A percentile compares a stretch with the other conserved stretches of the same genome.
These are phyloP conservation scores for Puntigrus tetrazona DNA, from an alignment of 2,113 vertebrate genomes.

Conservation along the genomic window DNA sequence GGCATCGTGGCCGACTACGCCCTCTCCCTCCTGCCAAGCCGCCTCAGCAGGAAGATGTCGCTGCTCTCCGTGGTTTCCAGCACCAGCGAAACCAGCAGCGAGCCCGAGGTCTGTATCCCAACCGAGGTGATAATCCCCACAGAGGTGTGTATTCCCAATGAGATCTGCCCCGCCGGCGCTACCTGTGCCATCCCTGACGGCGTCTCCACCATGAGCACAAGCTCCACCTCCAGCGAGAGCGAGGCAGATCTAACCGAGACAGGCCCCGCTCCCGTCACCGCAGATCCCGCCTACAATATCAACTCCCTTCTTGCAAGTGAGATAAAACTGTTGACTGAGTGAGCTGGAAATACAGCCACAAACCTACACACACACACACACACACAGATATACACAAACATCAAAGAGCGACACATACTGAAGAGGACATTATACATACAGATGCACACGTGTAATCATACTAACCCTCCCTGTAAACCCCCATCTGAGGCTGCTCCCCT, in stretches of 20 bases:
- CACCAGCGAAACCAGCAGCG: constrained; percentile 83
- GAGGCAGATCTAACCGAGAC: constrained; percentile 83
- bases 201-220: constrained; percentile 81
- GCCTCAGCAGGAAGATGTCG: constrained; percentile 84
- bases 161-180: constrained; percentile 37
- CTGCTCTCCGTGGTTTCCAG: constrained; percentile 82
- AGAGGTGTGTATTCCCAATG: constrained; percentile 40
- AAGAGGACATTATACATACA: constrained; percentile 36
- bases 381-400: constrained; percentile 47
- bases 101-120: constrained; percentile 77
- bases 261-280: constrained; percentile 67
- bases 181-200: constrained; percentile 68
- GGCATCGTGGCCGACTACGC: constrained; percentile 87
- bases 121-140: constrained; percentile 38
- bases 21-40: constrained; percentile 83
- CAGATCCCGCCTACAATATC: constrained; percentile 82
- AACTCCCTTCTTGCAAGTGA: constrained; percentile 84
- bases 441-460: constrained; percentile 53
- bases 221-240: constrained; percentile 86
- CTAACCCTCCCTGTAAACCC: constrained; percentile 56
- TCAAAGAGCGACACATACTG: constrained; percentile 41
- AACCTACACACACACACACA: constrained; percentile 34
- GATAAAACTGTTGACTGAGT: constrained; percentile 86
- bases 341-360: constrained; percentile 66
- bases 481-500: constrained; percentile 82